Base-by-base conservation (phyloP, 2,888 invertebrate species). In the Thymelicus sylvestris region DNA sequence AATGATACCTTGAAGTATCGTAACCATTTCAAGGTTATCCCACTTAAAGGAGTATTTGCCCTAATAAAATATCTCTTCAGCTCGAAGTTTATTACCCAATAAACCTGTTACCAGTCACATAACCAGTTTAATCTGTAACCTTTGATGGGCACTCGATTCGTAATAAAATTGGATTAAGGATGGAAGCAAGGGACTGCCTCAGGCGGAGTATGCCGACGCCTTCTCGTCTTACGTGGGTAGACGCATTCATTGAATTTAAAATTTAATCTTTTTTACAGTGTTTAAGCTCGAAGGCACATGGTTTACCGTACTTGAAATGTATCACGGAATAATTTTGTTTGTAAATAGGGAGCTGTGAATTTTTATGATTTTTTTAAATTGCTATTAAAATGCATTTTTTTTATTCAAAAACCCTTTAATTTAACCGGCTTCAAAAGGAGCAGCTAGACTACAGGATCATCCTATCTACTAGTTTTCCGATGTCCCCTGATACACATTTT, bases 61-160 rank as follows among this genome's bases (percentile, higher is more conserved):
- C 78, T 86, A 89, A 89, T 90, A 90, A 91, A 90, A 89, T 87
- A 75, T 71, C 68, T 64, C 63, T 60, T 65, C 59, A 65, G 76
- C 79, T 72, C 76, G 75, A 78, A 84, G 86, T 91, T 90, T 90
- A 90, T 86, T 76, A 75, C 71, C 78, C 85, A 82, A 89, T 91
- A 90, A 92, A 91, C 84, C 85, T 86, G 86, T 84, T 86, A 84
- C 83, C 83, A 83, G 82, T 85, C 88, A 85, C 86, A 87, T 89
- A 88, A 84, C 85, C 85, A 87, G 87, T 91, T 89, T 89, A 89
- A 90, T 91, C 86, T 86, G 80, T 78, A 76, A 71, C 73, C 74
- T 74, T 76, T 74, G 76, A 79, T 76, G 74, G 77, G 70, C 74
- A 68, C 76, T 80, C 76, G 73, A 75, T 77, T 76, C 66, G 75